Evolutionary conservation across 2,113 vertebrate genomes (phyloP), one percentile per base, ranked within the genome.

Genomic region (Oophaga pumilio): DNA sequence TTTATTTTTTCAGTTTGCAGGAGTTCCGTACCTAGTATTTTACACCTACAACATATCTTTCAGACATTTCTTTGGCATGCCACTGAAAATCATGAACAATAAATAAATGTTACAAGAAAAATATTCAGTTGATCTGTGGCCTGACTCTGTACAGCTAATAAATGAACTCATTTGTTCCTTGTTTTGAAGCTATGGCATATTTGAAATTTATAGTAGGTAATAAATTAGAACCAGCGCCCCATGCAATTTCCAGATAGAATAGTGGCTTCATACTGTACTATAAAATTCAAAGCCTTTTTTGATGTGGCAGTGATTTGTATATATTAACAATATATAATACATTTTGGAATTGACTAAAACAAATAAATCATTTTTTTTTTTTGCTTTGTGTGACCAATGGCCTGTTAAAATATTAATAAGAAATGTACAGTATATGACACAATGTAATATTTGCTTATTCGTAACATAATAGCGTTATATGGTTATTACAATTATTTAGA

Each of bases 21-120:
- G 62, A 64, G 62, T 53, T 86, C 22, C 62, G 57, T 22, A 86
- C 57, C 85, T 79, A 68, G 76, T 69, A 24, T 79, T 85, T 86
- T 86, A 86, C 76, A 86, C 69, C 85, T 69, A 68, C 26, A 79
- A 86, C 85, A 86, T 79, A 79, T 86, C 74, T 86, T 86, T 86
- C 62, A 79, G 76, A 86, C 76, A 43, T 79, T 86, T 57, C 26
- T 69, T 79, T 86, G 85, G 85, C 85, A 73, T 62, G 26, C 2
- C 84, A 76, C 24, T 89, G 2, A 89, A 89, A n/a, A 89, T 85
- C 86, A 71, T 73, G 79, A 43, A 77, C 64, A 66, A 82, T 85
- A 85, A 60, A 89, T 62, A 87, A 64, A 74, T 76, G 0, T 60
- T 57, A 90, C 9, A 14, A 3, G 50, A 11, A 85, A 87, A 10